A percentile compares a stretch with the other conserved stretches of the same genome.
Conservation (phyloP, 2,113 vertebrate species). For the Greenwoodochromis staneri region DNA sequence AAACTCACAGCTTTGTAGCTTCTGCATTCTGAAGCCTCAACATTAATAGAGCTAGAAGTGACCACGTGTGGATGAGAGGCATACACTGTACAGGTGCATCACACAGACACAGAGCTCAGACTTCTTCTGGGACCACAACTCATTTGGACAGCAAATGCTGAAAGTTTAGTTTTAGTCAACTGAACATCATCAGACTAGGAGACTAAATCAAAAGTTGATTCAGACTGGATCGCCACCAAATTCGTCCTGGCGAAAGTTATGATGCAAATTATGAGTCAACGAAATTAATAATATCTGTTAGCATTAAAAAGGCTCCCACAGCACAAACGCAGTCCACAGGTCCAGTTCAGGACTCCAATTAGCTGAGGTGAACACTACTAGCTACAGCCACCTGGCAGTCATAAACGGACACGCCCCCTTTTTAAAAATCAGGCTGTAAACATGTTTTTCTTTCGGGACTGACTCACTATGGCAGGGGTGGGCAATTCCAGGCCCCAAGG, state of each 20-base stretch:
- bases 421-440: neutral
- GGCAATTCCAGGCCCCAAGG: neutral
- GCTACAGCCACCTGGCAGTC: neutral
- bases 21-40: neutral
- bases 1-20: neutral
- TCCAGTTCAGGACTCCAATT: neutral
- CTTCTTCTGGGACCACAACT: neutral
- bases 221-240: neutral
- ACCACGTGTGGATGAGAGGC: neutral
- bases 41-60: neutral
- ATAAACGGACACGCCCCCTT: neutral
- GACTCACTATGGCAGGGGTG: neutral
- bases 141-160: fast-evolving
- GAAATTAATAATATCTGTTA: neutral
- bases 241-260: fast-evolving
- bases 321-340: neutral
- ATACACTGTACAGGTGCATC: neutral
- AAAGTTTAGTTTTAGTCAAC: neutral
- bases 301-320: neutral
- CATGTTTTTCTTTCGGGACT: neutral
- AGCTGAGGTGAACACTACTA: neutral
- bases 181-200: neutral
- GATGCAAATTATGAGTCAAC: neutral
- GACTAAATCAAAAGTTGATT: neutral
- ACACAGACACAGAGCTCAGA: neutral